Percentiles rank a stretch among this genome's conserved stretches.
Evolutionary conservation across 2,888 invertebrate genomes (phyloP).

Genomic region (Rhaphigaster nebulosa): DNA sequence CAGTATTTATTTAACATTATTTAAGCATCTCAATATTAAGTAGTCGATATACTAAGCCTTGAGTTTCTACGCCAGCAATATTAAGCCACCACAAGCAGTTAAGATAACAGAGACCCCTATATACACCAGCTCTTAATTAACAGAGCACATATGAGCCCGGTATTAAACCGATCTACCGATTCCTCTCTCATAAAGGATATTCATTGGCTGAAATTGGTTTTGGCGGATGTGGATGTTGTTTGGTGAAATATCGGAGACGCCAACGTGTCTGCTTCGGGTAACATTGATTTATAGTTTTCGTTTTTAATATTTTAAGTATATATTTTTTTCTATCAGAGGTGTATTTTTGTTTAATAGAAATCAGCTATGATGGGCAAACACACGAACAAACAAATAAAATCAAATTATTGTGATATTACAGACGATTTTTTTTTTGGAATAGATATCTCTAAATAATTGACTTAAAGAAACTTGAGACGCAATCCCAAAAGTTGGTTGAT

Average conservation of each 20-base stretch:
- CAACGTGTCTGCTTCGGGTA: neutral
- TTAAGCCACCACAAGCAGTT: slow-evolving; percentile 11
- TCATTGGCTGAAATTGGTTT: slow-evolving; percentile 8
- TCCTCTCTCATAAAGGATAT: slow-evolving; percentile 26
- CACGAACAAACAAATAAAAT: no score
- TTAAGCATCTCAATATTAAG: neutral
- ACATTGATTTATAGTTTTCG: neutral
- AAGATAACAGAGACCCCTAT: slow-evolving; percentile 10
- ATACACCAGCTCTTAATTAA: slow-evolving; percentile 15
- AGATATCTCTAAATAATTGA: no score
- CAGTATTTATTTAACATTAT: neutral
- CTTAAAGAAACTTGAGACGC: no score
- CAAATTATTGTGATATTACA: no score
- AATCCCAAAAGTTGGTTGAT: no score
- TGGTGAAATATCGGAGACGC: neutral
- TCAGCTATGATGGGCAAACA: no score
- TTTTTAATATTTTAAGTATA: neutral
- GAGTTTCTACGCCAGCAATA: neutral
- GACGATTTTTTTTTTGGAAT: no score
- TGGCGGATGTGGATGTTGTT: neutral
- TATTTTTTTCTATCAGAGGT: neutral
- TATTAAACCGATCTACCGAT: slow-evolving; percentile 21
- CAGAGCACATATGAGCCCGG: neutral
- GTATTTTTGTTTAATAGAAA: no score
- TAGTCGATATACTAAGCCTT: neutral